These are phyloP conservation scores for Eulacestoma nigropectus DNA, from an alignment of 2,113 vertebrate species.

Conservation along the genomic window DNA sequence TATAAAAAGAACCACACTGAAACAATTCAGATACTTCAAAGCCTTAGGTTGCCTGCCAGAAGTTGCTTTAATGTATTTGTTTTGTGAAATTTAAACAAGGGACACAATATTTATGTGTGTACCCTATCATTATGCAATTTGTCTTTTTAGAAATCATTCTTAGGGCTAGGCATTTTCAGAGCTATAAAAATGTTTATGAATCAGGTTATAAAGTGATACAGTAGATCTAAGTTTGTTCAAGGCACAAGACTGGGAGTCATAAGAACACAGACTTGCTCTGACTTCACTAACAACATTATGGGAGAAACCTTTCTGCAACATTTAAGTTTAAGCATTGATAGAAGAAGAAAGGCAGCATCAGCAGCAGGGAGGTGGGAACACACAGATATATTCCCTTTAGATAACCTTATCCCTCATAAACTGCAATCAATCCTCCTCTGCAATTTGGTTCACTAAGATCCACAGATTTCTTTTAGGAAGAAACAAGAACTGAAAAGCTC, in stretches of 20 bases:
- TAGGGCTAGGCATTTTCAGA: neutral
- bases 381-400: neutral
- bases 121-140: slow-evolving; percentile 10
- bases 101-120: neutral
- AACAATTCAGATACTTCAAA: slow-evolving; percentile 47
- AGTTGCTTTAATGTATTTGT: neutral
- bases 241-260: neutral
- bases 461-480: neutral
- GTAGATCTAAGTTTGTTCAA: neutral
- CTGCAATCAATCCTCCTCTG: neutral
- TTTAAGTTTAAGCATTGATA: neutral
- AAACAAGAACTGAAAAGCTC: neutral
- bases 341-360: neutral
- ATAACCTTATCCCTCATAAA: neutral
- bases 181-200: neutral
- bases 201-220: neutral
- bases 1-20: slow-evolving; percentile 36
- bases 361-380: neutral
- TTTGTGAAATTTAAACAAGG: slow-evolving; percentile 24
- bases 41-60: slow-evolving; percentile 8
- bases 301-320: neutral
- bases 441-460: neutral
- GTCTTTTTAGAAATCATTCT: neutral
- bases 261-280: neutral
- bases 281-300: neutral